Evolutionary conservation across 2,888 invertebrate species (phyloP), one percentile per base, ranked within the genome.

Genomic region (Trichacis sp.): DNA sequence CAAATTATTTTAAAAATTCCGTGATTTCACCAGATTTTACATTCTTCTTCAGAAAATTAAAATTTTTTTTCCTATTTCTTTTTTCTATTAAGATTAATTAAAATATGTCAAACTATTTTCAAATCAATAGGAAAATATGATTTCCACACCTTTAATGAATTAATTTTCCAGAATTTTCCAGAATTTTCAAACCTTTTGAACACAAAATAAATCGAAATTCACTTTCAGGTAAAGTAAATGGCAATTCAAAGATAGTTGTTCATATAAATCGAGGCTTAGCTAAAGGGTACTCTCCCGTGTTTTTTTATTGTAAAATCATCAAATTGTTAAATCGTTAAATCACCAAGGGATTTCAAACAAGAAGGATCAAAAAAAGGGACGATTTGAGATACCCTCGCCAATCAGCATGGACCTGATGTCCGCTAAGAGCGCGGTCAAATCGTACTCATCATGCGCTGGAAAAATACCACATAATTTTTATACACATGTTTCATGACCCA

Each of bases 401-500:
- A 82, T 79, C 73, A 83, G 81, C 82, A 83, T 82, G 65, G 81
- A 82, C 76, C 78, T 78, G 74, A 82, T 78, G 77, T 83, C 83
- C 70, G 83, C 81, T 55, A 74, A 80, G 66, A 83, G 79, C 67
- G 82, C 79, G 73, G 79, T 73, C 69, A 82, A 77, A 80, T 82
- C 83, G 76, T 81, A 82, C 74, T 83, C 83, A 70, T 77, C 82
- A 72, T 74, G 73, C 74, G 78, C 82, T 82, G 80, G 47, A 82
- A 83, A 40, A 77, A 80, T 71, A 79, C 68, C 49, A 71, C 50
- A 64, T 69, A 20, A 53, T 48, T 63, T 49, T 52, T 52, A 52
- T 52, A 43, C 20, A 12, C 19, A 60, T 47, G 50, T 30, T 8
- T 49, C 33, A 47, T 17, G 8, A 5, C 20, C 45, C 45, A 45